These are phyloP conservation scores for Aegotheles bennettii DNA, from an alignment of 2,113 vertebrate species.

Conservation along the genomic window DNA sequence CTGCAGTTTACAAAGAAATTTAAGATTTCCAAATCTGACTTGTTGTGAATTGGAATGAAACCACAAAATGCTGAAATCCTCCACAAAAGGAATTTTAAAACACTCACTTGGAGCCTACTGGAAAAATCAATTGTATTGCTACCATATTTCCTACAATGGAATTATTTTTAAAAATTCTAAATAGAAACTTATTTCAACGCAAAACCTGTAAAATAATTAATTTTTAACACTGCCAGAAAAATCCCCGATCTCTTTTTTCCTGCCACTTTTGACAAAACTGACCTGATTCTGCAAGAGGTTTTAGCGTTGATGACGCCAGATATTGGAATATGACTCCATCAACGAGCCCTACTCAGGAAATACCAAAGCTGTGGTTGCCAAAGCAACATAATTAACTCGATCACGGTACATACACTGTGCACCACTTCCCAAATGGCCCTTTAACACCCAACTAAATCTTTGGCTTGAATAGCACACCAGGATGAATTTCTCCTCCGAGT, in stretches of 20 bases:
- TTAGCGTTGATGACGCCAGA: background rate
- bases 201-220: background rate
- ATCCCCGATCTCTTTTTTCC: background rate
- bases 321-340: conserved; percentile 58
- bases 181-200: background rate
- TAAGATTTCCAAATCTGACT: background rate
- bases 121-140: background rate
- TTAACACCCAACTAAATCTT: conserved; percentile 12
- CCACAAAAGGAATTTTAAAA: background rate
- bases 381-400: conserved; percentile 59
- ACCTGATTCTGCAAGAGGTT: background rate
- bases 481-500: background rate
- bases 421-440: background rate
- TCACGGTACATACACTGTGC: background rate
- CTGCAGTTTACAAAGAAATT: background rate
- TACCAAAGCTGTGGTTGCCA: conserved; percentile 51
- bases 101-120: background rate
- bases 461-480: background rate
- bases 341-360: conserved; percentile 36
- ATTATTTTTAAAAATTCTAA: background rate
- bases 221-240: background rate
- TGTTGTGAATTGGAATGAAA: background rate
- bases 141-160: background rate
- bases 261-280: background rate
- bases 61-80: background rate